Evolutionary conservation across 2,797 vertebrate species (phyloP), one percentile per base, ranked within the genome.

Genomic region (Poeciliopsis presidionis): DNA sequence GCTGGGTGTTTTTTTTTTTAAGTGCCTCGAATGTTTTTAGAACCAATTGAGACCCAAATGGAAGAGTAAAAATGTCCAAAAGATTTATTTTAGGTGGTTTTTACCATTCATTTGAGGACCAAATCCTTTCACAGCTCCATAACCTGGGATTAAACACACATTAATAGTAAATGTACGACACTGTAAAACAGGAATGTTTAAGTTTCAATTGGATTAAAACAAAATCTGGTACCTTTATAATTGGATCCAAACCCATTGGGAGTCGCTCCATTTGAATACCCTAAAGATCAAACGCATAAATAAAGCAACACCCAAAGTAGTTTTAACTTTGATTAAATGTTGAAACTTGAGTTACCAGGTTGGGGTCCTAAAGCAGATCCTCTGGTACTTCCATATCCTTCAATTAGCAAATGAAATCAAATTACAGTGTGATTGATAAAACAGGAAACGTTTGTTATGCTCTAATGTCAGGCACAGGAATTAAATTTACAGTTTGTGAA

Each of bases 301-400:
- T 69, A 77, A 6, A 47, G 43, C 47, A 70, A 79, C 18, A 47
- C 76, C 1, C 11, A 33, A 65, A 39, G 51, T 41, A 20, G 0
- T 73, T 28, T 11, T 5, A 39, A 28, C 13, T 75, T 71, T 33
- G 71, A 28, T 69, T 53, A 22, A 30, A 28, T 25, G 1, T 77
- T 65, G 7, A 55, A 36, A 30, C 14, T 13, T 13, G 22, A 59
- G 25, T 65, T 82, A 95, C 93, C 91, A 89, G 81, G 74, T 73
- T 90, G 91, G 11, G 83, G 85, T 89, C 75, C 89, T 73, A 86
- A 78, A 73, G 80, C 67, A 7, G 81, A 88, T 65, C 80, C 87
- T 81, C 43, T 92, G 8, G 43, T 74, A 51, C 80, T 73, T 55
- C 87, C 90, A 81, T 93, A 89, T 59, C 91, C 93, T 94, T 79